Evolutionary conservation across 92 coral and sea anemone genomes (phyloP).

Genomic region (Epizoanthus rinbou): DNA sequence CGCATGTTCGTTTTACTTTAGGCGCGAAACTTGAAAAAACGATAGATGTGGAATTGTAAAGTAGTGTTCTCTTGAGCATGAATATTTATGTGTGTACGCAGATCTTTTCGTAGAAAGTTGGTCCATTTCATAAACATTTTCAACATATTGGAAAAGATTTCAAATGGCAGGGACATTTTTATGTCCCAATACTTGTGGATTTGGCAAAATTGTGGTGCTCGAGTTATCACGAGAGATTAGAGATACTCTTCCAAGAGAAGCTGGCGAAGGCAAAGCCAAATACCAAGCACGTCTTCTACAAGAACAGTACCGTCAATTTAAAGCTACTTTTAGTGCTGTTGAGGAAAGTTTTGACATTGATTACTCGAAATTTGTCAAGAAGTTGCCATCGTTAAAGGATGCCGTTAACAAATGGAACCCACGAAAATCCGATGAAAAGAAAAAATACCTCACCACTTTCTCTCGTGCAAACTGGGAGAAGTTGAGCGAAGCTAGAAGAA

Average conservation of each 20-base stretch:
- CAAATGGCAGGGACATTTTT: conserved; percentile 68
- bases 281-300: conserved; percentile 52
- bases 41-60: not conserved
- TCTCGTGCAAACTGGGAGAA: conserved; percentile 54
- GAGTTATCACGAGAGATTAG: conserved; percentile 48
- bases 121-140: not conserved
- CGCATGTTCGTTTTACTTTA: not conserved
- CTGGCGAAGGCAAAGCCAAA: conserved; percentile 50
- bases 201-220: conserved; percentile 52
- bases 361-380: conserved; percentile 42
- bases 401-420: conserved; percentile 58
- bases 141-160: conserved; percentile 22
- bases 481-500: conserved; percentile 35
- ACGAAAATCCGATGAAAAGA: conserved; percentile 51
- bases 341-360: conserved; percentile 48
- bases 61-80: not conserved
- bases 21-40: not conserved
- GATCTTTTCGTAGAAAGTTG: not conserved
- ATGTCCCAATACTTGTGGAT: conserved; percentile 68
- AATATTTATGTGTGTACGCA: no score
- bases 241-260: conserved; percentile 20
- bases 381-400: conserved; percentile 53
- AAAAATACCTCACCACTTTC: conserved; percentile 56
- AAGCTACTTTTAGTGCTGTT: conserved; percentile 31
- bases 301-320: conserved; percentile 50